A percentile compares a stretch with the other conserved stretches of the same genome.
Conservation (phyloP, 2,888 invertebrate genomes). For the Ophion ellenae region DNA sequence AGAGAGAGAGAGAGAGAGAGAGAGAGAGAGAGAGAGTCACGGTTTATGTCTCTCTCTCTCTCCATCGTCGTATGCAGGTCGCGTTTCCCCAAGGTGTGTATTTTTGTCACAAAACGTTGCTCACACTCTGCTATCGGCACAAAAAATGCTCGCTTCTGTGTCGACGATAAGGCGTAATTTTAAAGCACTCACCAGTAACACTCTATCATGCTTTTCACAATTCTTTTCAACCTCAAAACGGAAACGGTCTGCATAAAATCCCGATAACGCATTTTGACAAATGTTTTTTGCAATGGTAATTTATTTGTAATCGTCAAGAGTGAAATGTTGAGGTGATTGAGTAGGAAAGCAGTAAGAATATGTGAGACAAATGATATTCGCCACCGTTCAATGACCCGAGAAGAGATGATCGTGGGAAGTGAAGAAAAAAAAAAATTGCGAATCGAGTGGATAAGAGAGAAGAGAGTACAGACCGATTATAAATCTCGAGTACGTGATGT, state of each 20-base stretch:
- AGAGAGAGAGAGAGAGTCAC: not conserved
- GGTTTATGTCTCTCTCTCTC: not conserved
- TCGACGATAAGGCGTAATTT: not conserved
- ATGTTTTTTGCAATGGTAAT: not conserved
- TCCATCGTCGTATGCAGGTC: no score
- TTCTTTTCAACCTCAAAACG: no score
- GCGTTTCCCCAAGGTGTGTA: not conserved
- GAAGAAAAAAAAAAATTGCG: not conserved
- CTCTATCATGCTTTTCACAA: no score
- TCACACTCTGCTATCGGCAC: not conserved
- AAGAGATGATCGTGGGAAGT: constrained; percentile 37
- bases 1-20: not conserved
- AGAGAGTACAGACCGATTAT: constrained; percentile 28
- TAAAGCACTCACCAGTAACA: no score
- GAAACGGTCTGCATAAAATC: no score
- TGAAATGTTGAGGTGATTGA: not conserved
- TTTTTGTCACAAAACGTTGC: not conserved
- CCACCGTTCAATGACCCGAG: constrained; percentile 12
- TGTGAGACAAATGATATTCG: constrained; percentile 21
- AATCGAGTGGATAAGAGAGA: constrained; percentile 11
- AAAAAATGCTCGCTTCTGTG: not conserved
- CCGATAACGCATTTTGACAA: no score
- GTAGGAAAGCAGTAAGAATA: not conserved
- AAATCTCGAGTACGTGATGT: constrained; percentile 57
- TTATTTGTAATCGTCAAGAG: not conserved